phyloP scores from a whole-genome alignment of 2,888 invertebrate genomes.

The Tenthredo notha region DNA sequence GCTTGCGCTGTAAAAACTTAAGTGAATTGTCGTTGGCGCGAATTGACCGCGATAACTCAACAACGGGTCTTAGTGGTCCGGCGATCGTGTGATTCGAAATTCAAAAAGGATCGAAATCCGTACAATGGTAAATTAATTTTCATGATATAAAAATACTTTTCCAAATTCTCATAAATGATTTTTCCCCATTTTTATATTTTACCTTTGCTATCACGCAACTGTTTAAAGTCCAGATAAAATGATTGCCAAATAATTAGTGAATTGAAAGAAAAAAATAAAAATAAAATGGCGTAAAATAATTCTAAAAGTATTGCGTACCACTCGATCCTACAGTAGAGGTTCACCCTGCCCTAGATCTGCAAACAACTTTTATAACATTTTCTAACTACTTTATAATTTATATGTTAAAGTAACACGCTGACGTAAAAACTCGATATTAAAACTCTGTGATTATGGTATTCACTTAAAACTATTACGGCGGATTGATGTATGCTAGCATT shows the following conservation, averaged over 20 bases:
- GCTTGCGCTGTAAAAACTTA: too few species aligned
- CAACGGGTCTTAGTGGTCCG: too few species aligned
- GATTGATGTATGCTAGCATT: background rate
- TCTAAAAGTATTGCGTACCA: background rate
- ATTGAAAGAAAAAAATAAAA: too few species aligned
- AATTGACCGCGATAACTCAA: too few species aligned
- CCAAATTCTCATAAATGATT: background rate
- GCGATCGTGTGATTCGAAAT: too few species aligned
- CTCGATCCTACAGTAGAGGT: background rate
- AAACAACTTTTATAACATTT: slow-evolving; percentile 40
- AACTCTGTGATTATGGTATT: background rate
- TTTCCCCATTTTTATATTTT: background rate
- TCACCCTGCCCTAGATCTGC: slow-evolving; percentile 38
- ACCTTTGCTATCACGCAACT: background rate
- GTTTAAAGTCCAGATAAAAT: background rate
- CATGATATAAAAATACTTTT: too few species aligned
- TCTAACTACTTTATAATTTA: slow-evolving; percentile 22
- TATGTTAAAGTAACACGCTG: background rate
- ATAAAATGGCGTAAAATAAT: background rate
- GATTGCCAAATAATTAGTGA: background rate
- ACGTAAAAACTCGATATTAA: background rate
- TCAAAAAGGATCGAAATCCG: background rate
- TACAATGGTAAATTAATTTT: too few species aligned
- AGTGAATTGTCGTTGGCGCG: too few species aligned
- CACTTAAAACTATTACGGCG: background rate